Evolutionary conservation across 1,140 invertebrate genomes (phyloP).

Genomic region (Leucophenga varia): DNA sequence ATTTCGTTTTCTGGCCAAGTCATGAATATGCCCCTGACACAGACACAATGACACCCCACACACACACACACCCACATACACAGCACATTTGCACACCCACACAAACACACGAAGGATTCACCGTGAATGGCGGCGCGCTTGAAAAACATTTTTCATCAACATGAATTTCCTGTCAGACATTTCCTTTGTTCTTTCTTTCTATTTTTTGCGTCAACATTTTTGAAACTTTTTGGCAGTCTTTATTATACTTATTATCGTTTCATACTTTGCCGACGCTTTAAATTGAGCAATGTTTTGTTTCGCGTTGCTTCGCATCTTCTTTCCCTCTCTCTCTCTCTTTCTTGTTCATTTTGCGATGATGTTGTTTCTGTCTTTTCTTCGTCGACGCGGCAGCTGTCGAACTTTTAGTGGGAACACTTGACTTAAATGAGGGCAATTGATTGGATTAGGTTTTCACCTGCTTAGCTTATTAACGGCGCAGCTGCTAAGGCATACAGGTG

Average conservation of each 20-base stretch:
- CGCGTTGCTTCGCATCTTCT: no score
- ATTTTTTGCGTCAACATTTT: slow-evolving; percentile 31
- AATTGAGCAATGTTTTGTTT: slow-evolving; percentile 28
- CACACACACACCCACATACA: slow-evolving; percentile 11
- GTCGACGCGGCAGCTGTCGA: slow-evolving; percentile 13
- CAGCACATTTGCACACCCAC: slow-evolving; percentile 12
- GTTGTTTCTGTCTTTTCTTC: slow-evolving; percentile 4
- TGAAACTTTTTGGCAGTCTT: slow-evolving; percentile 46
- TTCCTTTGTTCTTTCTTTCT: slow-evolving; percentile 37
- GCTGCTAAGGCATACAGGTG: no score
- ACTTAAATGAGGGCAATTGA: slow-evolving; percentile 20
- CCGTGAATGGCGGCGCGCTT: slow-evolving; percentile 44
- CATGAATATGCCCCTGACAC: slow-evolving; percentile 32
- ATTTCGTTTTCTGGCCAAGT: slow-evolving; percentile 41
- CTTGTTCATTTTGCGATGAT: not conserved
- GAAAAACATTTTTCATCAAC: slow-evolving; percentile 52
- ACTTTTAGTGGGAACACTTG: slow-evolving; percentile 16
- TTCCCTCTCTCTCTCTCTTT: not conserved
- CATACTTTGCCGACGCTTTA: no score
- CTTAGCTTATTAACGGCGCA: slow-evolving; percentile 14
- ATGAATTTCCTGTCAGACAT: slow-evolving; percentile 38
- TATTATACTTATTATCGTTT: no score
- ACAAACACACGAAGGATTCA: slow-evolving; percentile 30
- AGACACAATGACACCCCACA: slow-evolving; percentile 18
- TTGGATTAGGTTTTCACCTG: slow-evolving; percentile 22